Percentiles rank a stretch among this genome's conserved stretches.
These are phyloP conservation scores for Tragelaphus scriptus DNA, from an alignment of 2,113 vertebrate species.

Conservation along the genomic window DNA sequence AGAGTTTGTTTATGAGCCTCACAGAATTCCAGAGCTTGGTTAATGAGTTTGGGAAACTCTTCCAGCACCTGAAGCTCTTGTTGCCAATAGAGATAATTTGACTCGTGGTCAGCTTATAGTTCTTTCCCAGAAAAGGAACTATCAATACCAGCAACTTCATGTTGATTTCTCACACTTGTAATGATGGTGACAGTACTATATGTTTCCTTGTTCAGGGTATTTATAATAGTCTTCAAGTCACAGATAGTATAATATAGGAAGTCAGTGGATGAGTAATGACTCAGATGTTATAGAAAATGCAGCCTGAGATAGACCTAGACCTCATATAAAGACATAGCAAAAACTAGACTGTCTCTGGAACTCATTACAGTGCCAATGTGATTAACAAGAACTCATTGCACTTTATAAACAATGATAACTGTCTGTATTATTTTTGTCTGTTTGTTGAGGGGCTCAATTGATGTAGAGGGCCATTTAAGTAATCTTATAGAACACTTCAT, in stretches of 20 bases:
- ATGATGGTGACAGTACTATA: background rate
- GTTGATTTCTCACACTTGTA: background rate
- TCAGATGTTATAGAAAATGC: background rate
- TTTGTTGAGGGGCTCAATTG: background rate
- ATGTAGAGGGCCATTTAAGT: background rate
- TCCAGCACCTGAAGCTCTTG: background rate
- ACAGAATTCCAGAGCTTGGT: background rate
- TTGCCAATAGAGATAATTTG: background rate
- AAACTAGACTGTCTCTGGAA: background rate
- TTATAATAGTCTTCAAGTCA: background rate
- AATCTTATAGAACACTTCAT: background rate
- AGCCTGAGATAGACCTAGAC: background rate
- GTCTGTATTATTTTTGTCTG: background rate
- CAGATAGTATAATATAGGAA: background rate
- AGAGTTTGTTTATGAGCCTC: background rate
- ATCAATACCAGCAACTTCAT: background rate
- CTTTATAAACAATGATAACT: background rate
- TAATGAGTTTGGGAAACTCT: background rate
- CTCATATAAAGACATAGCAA: background rate
- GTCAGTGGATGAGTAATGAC: background rate
- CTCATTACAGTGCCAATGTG: background rate
- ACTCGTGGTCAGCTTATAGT: background rate
- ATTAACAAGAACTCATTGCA: background rate
- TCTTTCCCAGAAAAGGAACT: background rate
- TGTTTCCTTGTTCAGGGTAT: background rate